Base-by-base conservation (phyloP, 2,888 invertebrate species). In the Adelphocoris suturalis region DNA sequence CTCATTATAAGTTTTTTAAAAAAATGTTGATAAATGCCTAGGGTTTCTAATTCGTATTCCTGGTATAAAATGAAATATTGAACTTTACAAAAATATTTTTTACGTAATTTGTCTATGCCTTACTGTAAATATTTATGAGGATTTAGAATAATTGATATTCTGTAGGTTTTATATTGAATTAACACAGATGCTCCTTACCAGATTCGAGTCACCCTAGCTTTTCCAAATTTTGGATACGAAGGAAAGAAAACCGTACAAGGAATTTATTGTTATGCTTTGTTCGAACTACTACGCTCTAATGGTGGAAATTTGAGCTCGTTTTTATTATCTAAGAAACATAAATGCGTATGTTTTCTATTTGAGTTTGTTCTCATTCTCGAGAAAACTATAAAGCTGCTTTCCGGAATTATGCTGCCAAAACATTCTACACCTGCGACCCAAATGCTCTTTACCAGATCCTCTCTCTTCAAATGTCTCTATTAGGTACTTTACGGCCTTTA, bases 31-130 rank as follows among this genome's bases (percentile, higher is more conserved):
- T 68, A 11, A 23, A 68, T 3, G 23, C 5, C 13, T 23, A 68
- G 85, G 55, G 12, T 57, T 85, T 85, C 85, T 61, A 85, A 85
- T 85, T 85, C 28, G 52, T 85, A 85, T 57, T 57, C 61, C 78
- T 57, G 28, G 13, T 85, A 57, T 85, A 37, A 85, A 61, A 57
- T 85, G n/a, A 27, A 37, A n/a, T 27, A 85, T 14, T 28, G 14
- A 85, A 61, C 48, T 52, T 19, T 57, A 52, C 28, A 48, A 84
- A 55, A 85, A 90, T 78, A 89, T 90, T 90, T 90, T 90, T 89
- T 89, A 89, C 89, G 48, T 90, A 55, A 89, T 85, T 90, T 89
- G 78, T 90, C 90, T 89, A 90, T 85, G 90, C 90, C 89, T 85
- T 89, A 85, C 47, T 82, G 80, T 82, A 80, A 76, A 82, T 89